These are phyloP conservation scores for Alethe diademata DNA, from an alignment of 2,113 vertebrate species.

Conservation along the genomic window DNA sequence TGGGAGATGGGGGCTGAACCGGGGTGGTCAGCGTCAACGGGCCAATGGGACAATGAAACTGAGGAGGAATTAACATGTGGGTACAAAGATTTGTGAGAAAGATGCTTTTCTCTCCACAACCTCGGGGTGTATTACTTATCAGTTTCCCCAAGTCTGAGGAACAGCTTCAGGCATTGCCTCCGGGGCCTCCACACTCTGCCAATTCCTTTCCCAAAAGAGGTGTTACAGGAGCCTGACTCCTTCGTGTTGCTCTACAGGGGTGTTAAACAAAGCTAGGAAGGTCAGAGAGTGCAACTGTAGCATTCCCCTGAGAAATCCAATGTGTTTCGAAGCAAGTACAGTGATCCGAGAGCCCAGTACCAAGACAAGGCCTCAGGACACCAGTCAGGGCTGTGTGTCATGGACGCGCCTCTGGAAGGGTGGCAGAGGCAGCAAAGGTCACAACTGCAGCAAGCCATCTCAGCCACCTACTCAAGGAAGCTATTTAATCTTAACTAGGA, in stretches of 20 bases:
- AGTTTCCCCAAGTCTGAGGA: too few relatives aligned
- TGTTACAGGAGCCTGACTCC: neutral
- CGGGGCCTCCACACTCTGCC: neutral
- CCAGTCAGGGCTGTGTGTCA: neutral
- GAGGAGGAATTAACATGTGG: too few relatives aligned
- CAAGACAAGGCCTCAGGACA: neutral
- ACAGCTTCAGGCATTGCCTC: too few relatives aligned
- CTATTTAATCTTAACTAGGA: neutral
- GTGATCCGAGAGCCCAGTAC: neutral
- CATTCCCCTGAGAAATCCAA: neutral
- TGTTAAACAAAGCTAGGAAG: neutral
- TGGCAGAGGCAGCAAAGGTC: neutral
- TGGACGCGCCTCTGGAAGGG: rapidly evolving
- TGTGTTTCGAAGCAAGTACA: neutral
- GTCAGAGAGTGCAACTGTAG: neutral
- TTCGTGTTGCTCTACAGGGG: neutral
- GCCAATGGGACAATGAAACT: too few relatives aligned
- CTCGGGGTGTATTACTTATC: too few relatives aligned
- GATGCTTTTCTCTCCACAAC: too few relatives aligned
- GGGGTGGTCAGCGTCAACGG: too few relatives aligned
- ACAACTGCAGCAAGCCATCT: neutral
- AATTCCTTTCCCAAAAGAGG: neutral
- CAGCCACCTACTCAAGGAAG: neutral
- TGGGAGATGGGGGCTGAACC: too few relatives aligned
- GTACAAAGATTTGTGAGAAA: too few relatives aligned